Conservation (phyloP, 2,888 invertebrate species). For the Scaeva pyrastri region DNA sequence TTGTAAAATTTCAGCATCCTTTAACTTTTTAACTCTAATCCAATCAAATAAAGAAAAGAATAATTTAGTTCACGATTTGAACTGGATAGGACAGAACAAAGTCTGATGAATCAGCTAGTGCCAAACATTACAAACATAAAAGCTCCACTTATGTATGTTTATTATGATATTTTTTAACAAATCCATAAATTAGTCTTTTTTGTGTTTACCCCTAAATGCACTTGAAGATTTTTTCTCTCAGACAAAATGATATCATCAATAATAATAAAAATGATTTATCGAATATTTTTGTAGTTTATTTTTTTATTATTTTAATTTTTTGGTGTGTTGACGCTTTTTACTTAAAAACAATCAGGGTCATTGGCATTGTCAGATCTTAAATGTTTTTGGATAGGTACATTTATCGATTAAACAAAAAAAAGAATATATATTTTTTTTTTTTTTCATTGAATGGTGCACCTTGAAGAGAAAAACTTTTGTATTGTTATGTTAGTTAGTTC, state of each 20-base stretch:
- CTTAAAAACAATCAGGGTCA: constrained; percentile 25
- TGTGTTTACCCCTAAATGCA: not conserved
- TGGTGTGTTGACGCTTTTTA: constrained; percentile 39
- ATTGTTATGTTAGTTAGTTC: constrained; percentile 5
- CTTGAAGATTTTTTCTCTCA: not conserved
- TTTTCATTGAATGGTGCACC: not conserved
- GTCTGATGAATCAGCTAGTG: too few species aligned
- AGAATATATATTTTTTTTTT: not conserved
- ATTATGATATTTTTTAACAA: too few species aligned
- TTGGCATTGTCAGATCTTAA: constrained; percentile 16
- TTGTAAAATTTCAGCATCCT: too few species aligned
- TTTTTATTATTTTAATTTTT: constrained; percentile 18
- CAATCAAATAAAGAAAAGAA: too few species aligned
- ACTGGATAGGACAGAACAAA: too few species aligned
- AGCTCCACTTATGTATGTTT: too few species aligned
- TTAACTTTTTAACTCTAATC: too few species aligned
- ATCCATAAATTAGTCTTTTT: too few species aligned
- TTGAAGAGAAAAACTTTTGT: not conserved
- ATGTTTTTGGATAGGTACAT: not conserved
- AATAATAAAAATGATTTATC: constrained; percentile 6
- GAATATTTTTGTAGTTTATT: constrained; percentile 9
- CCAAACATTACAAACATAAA: too few species aligned
- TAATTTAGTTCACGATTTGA: too few species aligned
- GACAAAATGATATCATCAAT: not conserved
- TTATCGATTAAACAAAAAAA: constrained; percentile 20